A percentile compares a stretch with the other conserved stretches of the same genome.
Evolutionary conservation across 2,888 invertebrate species (phyloP).

Genomic region (Lycophotia porphyrea): DNA sequence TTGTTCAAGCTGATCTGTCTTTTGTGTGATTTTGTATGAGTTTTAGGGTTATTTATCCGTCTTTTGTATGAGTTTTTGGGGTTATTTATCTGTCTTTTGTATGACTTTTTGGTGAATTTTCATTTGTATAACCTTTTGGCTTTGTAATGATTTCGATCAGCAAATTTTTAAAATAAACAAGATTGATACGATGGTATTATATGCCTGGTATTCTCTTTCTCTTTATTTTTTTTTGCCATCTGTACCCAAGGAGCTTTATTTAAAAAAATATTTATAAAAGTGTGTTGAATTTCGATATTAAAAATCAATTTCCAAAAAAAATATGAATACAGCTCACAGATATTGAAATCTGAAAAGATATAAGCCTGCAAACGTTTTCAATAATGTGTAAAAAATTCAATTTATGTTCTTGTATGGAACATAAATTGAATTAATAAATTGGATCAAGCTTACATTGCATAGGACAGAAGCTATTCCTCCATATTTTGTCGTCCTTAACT

Average conservation of each 20-base stretch:
- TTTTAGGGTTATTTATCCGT: constrained; percentile 17
- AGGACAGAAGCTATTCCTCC: neutral
- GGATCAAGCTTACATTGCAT: neutral
- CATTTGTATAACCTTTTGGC: neutral
- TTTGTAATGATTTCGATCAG: neutral
- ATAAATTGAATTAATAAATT: too few relatives aligned
- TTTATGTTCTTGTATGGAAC: neutral
- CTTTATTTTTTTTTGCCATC: neutral
- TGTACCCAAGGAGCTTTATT: neutral
- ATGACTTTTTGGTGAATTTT: constrained; percentile 4
- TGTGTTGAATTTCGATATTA: neutral
- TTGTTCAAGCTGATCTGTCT: constrained; percentile 42
- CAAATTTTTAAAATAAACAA: neutral
- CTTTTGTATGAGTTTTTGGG: neutral
- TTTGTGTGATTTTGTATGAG: constrained; percentile 18
- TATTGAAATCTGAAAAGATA: constrained; percentile 4
- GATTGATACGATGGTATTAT: neutral
- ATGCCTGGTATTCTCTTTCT: neutral
- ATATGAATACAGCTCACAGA: neutral
- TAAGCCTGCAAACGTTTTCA: neutral
- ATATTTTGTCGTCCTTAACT: neutral
- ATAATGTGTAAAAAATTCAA: neutral
- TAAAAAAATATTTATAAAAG: neutral
- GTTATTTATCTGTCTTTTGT: constrained; percentile 14
- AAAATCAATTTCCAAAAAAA: constrained; percentile 14